Evolutionary conservation across 2,797 vertebrate species (phyloP).

Genomic region (Psittacula echo): DNA sequence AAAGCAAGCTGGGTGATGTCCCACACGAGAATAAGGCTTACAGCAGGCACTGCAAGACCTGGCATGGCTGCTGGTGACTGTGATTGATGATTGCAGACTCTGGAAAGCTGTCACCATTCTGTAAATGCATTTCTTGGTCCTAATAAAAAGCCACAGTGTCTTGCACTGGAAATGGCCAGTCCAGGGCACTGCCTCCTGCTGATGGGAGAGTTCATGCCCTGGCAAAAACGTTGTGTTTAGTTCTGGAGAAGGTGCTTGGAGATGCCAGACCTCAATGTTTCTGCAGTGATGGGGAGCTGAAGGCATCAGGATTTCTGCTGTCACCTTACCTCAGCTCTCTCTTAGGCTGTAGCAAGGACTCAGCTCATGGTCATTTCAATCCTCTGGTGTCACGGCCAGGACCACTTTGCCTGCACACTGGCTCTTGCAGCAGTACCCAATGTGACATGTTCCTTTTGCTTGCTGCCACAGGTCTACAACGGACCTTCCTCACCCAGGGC

Average conservation of each 20-base stretch:
- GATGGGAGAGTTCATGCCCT: neutral
- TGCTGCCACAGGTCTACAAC: neutral
- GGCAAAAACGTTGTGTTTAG: neutral
- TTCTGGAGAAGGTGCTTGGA: neutral
- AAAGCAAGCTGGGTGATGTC: neutral
- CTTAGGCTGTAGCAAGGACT: neutral
- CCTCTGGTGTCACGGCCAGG: neutral
- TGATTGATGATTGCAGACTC: neutral
- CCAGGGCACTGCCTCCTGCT: neutral
- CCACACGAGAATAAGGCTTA: neutral
- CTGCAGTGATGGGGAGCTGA: neutral
- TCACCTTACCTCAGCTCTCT: neutral
- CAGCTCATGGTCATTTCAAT: too few species aligned
- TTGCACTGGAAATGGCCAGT: neutral
- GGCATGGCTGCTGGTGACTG: neutral
- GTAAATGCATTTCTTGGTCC: neutral
- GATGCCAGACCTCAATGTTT: neutral
- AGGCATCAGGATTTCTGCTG: neutral
- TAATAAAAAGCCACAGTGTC: neutral
- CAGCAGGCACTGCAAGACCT: neutral
- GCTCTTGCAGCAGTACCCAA: neutral
- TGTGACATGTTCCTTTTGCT: neutral
- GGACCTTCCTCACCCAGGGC: neutral
- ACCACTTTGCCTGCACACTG: rapidly evolving
- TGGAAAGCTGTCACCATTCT: neutral